Conservation (phyloP, 1,140 invertebrate genomes). For the Zophobas morio region DNA sequence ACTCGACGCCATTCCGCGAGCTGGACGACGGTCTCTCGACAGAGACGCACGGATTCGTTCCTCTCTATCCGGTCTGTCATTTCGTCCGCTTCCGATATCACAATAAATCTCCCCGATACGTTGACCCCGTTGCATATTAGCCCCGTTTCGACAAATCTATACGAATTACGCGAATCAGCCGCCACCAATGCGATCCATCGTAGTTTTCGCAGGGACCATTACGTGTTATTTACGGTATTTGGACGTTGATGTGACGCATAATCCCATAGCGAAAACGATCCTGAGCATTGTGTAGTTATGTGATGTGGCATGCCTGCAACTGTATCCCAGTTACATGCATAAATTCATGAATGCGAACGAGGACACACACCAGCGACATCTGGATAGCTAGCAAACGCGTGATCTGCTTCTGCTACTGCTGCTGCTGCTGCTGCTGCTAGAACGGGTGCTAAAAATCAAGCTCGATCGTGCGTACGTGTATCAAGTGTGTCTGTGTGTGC, state of each 20-base stretch:
- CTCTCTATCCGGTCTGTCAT: not conserved
- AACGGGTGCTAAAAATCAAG: slow-evolving; percentile 25
- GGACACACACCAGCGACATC: slow-evolving; percentile 49
- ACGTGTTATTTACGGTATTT: slow-evolving; percentile 37
- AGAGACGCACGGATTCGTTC: no score
- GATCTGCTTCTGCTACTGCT: slow-evolving; percentile 12
- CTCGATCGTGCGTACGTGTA: slow-evolving; percentile 7
- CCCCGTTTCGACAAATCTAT: slow-evolving; percentile 10
- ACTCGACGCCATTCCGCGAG: no score
- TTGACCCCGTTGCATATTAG: slow-evolving; percentile 25
- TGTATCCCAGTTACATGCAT: slow-evolving; percentile 55
- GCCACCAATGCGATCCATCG: slow-evolving; percentile 15
- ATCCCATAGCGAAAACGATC: slow-evolving; percentile 32
- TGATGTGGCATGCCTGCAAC: slow-evolving; percentile 47
- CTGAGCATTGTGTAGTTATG: slow-evolving; percentile 18
- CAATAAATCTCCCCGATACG: slow-evolving; percentile 20
- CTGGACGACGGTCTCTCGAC: no score
- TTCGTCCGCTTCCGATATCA: slow-evolving; percentile 15
- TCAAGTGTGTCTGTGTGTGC: not conserved
- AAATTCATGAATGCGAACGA: slow-evolving; percentile 56
- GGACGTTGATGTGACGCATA: slow-evolving; percentile 34
- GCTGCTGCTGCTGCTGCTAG: not conserved
- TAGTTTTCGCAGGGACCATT: slow-evolving; percentile 22
- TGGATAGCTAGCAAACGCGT: slow-evolving; percentile 28
- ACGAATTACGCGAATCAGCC: slow-evolving; percentile 20